These are phyloP conservation scores for Apostichopus leukothele DNA, from an alignment of 53 echinoderm and acorn worm genomes.

Conservation along the genomic window DNA sequence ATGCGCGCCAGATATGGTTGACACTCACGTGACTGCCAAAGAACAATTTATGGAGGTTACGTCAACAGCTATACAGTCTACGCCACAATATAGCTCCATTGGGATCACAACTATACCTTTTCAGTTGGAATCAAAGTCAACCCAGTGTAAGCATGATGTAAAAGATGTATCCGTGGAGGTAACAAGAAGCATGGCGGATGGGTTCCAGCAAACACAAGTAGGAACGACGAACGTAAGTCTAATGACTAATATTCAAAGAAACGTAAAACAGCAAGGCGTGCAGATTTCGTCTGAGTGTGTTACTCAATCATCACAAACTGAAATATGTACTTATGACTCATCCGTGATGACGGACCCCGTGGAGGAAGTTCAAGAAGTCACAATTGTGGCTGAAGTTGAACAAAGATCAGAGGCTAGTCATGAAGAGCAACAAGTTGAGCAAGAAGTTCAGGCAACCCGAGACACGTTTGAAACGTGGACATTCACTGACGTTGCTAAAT, in stretches of 20 bases:
- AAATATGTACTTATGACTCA: constrained; percentile 4
- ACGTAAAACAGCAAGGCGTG: background rate
- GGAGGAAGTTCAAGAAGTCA: constrained; percentile 8
- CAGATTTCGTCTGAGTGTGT: background rate
- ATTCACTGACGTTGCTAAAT: constrained; percentile 7
- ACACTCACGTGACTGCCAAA: background rate
- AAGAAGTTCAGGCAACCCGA: background rate
- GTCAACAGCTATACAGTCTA: background rate
- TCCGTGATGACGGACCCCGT: constrained; percentile 19
- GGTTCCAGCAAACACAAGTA: background rate
- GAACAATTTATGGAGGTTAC: background rate
- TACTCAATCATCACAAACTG: constrained; percentile 23
- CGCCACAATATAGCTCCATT: background rate
- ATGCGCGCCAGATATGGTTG: background rate
- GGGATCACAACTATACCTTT: background rate
- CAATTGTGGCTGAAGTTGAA: background rate
- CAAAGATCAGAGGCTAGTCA: background rate
- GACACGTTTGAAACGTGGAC: constrained; percentile 43
- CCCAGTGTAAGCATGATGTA: constrained; percentile 21
- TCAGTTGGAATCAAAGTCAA: constrained; percentile 2
- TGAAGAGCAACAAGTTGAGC: background rate
- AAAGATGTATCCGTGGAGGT: background rate
- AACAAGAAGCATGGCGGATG: background rate
- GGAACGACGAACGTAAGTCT: background rate
- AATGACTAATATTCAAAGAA: background rate